phyloP scores from a whole-genome alignment of 2,797 vertebrate genomes.

The Brachyrhaphis roseni region DNA sequence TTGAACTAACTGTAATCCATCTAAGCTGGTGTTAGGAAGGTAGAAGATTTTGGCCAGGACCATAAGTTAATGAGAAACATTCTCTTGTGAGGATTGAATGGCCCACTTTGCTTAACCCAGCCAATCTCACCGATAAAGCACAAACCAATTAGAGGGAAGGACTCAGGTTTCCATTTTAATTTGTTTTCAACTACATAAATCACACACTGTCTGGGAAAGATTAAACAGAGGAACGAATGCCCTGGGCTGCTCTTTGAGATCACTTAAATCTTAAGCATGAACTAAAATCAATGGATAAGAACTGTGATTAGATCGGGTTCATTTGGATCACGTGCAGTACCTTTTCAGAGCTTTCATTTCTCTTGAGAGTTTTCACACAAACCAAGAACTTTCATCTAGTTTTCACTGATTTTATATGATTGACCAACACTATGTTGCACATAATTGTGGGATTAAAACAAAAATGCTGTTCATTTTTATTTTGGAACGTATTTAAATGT shows the following conservation, averaged over 20 bases:
- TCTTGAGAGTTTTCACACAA: background rate
- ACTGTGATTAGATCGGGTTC: slow-evolving; percentile 53
- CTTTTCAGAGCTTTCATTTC: background rate
- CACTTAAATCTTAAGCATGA: slow-evolving; percentile 48
- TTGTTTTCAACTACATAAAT: slow-evolving; percentile 56
- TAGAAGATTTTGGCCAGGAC: slow-evolving; percentile 49
- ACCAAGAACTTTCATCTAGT: background rate
- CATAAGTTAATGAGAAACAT: slow-evolving; percentile 56
- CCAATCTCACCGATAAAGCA: slow-evolving; percentile 56
- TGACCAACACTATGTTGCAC: background rate
- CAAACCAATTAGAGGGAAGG: slow-evolving; percentile 68
- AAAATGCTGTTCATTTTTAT: background rate
- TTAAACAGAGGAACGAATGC: slow-evolving; percentile 45
- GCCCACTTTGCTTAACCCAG: slow-evolving; percentile 37
- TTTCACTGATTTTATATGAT: background rate
- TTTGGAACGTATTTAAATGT: background rate
- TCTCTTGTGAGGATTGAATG: slow-evolving; percentile 54
- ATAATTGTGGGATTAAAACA: background rate
- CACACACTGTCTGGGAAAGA: slow-evolving; percentile 60
- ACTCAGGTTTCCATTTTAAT: slow-evolving; percentile 69
- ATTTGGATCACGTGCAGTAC: slow-evolving; percentile 9
- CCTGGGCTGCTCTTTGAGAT: slow-evolving; percentile 35
- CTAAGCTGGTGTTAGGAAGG: slow-evolving; percentile 55
- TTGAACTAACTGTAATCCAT: slow-evolving; percentile 70
- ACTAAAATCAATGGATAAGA: slow-evolving; percentile 49